Conservation (phyloP, 2,888 invertebrate species). For the Stenolophus ochropezus region DNA sequence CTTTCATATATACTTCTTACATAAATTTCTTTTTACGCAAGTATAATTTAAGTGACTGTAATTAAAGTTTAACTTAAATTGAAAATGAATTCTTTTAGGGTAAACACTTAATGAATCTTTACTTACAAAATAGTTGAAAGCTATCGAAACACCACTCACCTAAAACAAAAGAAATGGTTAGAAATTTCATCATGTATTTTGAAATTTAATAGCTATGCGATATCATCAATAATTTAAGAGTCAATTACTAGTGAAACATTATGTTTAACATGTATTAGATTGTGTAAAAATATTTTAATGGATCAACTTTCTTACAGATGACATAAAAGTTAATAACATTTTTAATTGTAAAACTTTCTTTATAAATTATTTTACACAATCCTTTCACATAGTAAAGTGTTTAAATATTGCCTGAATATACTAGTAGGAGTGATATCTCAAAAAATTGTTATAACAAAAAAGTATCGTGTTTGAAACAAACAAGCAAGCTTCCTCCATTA, state of each 20-base stretch:
- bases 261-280: conserved; percentile 5
- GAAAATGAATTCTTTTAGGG: no score
- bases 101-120: conserved; percentile 9
- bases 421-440: no score
- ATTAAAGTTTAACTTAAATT: no score
- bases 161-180: conserved; percentile 25
- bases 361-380: background rate
- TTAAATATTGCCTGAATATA: no score
- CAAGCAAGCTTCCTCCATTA: background rate
- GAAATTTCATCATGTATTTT: conserved; percentile 7
- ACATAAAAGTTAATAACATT: conserved; percentile 17
- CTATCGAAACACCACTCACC: background rate
- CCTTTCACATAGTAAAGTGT: no score
- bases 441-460: no score
- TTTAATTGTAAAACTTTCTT: conserved; percentile 19
- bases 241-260: conserved; percentile 11
- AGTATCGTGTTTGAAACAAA: no score
- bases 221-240: conserved; percentile 10
- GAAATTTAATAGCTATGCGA: conserved; percentile 13
- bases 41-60: no score
- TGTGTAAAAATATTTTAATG: background rate
- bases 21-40: no score
- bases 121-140: conserved; percentile 16
- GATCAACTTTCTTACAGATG: conserved; percentile 10
- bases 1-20: no score